Evolutionary conservation across 2,113 vertebrate species (phyloP).

Genomic region (Sinocyclocheilus rhinocerous): DNA sequence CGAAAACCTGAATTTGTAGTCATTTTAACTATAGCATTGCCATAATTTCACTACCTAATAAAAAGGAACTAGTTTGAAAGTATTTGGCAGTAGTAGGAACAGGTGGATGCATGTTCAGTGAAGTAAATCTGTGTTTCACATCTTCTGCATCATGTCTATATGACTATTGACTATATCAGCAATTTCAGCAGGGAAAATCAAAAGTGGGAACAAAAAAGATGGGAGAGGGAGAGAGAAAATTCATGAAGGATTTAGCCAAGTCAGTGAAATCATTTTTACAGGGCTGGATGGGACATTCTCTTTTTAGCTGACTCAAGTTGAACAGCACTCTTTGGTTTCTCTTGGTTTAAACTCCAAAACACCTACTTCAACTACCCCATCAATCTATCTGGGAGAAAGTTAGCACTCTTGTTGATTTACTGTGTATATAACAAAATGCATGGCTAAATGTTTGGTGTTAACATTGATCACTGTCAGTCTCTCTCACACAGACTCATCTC

Average conservation of each 20-base stretch:
- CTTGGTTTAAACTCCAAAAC: neutral
- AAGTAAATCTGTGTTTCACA: neutral
- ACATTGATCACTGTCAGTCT: neutral
- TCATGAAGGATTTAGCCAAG: slow-evolving; percentile 8
- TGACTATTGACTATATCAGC: slow-evolving; percentile 1
- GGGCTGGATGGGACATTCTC: neutral
- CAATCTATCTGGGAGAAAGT: neutral
- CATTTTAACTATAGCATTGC: no score
- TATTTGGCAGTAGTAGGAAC: neutral
- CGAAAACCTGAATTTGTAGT: no score
- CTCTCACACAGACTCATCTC: neutral
- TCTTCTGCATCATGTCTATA: neutral
- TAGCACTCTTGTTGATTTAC: neutral
- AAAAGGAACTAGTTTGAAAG: slow-evolving; percentile 1
- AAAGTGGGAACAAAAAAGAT: neutral
- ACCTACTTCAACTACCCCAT: neutral
- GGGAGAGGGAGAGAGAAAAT: neutral
- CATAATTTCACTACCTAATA: neutral
- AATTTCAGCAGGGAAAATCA: neutral
- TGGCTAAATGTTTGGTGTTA: neutral
- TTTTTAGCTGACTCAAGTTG: slow-evolving; percentile 22
- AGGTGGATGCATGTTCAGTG: neutral
- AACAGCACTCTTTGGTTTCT: neutral
- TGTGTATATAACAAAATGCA: neutral
- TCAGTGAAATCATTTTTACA: neutral